phyloP scores from a whole-genome alignment of 2,888 invertebrate genomes.

The Drosophila maculinotata region DNA sequence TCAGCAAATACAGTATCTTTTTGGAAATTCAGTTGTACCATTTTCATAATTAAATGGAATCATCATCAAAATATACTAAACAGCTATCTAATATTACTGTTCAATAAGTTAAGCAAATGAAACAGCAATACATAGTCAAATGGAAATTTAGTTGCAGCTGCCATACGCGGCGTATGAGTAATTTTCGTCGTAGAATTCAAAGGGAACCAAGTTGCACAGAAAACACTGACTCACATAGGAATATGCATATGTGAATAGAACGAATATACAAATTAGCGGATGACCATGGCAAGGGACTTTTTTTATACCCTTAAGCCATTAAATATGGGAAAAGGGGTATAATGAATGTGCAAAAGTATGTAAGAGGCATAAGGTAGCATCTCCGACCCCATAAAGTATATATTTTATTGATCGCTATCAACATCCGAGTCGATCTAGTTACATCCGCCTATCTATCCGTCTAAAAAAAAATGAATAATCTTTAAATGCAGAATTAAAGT shows the following conservation, averaged over 20 bases:
- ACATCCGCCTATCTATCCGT: too few relatives aligned
- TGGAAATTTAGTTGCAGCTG: conserved; percentile 23
- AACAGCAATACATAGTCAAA: not conserved
- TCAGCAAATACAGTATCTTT: not conserved
- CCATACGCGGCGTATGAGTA: conserved; percentile 28
- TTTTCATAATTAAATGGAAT: too few relatives aligned
- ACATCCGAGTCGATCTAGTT: too few relatives aligned
- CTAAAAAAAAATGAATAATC: too few relatives aligned
- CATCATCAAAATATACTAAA: too few relatives aligned
- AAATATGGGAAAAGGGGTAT: not conserved
- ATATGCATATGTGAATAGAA: not conserved
- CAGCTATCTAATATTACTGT: too few relatives aligned
- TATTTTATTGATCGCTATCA: too few relatives aligned
- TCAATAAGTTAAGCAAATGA: not conserved
- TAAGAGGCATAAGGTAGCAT: too few relatives aligned
- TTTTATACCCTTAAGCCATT: not conserved
- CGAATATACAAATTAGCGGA: not conserved
- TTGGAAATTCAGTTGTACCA: not conserved
- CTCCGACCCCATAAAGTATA: too few relatives aligned
- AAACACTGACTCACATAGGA: conserved; percentile 18
- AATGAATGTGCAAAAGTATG: too few relatives aligned
- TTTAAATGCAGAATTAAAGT: too few relatives aligned
- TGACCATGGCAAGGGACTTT: conserved; percentile 32
- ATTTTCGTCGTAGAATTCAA: conserved; percentile 16
- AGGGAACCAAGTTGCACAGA: conserved; percentile 2